phyloP scores from a whole-genome alignment of 2,888 invertebrate genomes.

The Euphydryas editha region DNA sequence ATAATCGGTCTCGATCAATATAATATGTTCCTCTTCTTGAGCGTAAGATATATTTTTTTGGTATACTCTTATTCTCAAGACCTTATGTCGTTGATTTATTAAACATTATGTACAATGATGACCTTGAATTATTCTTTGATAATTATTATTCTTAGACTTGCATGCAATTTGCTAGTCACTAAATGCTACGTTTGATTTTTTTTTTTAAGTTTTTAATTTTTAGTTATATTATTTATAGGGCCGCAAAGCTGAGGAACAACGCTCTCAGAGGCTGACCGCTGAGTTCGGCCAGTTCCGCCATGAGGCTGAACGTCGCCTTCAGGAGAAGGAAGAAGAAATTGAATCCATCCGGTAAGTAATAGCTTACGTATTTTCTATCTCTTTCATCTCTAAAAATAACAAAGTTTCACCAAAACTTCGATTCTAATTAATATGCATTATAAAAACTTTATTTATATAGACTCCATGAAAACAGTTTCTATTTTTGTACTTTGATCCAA shows the following conservation, averaged over 20 bases:
- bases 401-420: too few species aligned
- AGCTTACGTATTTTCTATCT: neutral
- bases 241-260: constrained; percentile 98
- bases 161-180: too few species aligned
- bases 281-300: constrained; percentile 97
- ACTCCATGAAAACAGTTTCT: neutral
- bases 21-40: too few species aligned
- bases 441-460: neutral
- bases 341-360: constrained; percentile 95
- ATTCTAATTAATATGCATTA: too few species aligned
- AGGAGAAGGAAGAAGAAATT: constrained; percentile 99
- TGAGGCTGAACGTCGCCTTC: constrained; percentile 97
- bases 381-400: too few species aligned
- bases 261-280: constrained; percentile 95
- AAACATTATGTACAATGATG: too few species aligned
- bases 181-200: neutral
- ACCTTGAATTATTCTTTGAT: too few species aligned
- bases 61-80: too few species aligned
- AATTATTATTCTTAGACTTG: too few species aligned
- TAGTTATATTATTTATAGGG: constrained; percentile 82
- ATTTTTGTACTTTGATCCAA: neutral
- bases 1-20: too few species aligned
- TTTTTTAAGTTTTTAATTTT: neutral
- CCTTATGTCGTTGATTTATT: too few species aligned
- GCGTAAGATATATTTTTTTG: too few species aligned